Conservation (phyloP, 2,797 vertebrate genomes). For the Malurus splendens region DNA sequence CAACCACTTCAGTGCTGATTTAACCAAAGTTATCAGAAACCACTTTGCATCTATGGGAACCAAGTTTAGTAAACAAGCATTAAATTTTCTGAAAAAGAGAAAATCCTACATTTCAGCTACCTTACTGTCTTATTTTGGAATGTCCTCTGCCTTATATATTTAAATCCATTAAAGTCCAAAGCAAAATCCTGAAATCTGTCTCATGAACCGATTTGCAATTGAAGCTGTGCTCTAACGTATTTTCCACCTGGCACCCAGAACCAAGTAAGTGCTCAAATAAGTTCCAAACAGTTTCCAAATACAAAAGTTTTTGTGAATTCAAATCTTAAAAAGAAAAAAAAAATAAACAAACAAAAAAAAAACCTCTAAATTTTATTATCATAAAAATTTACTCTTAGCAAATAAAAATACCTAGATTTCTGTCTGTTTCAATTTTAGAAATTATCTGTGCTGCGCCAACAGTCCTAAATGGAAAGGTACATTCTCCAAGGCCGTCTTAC, state of each 20-base stretch:
- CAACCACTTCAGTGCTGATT: neutral
- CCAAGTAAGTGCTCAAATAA: neutral
- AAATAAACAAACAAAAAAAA: neutral
- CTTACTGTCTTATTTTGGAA: neutral
- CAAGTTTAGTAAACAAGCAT: neutral
- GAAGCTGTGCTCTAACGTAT: neutral
- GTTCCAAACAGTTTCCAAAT: neutral
- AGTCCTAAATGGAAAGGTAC: neutral
- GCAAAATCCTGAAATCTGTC: neutral
- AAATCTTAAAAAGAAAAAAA: neutral
- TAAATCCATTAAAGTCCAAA: neutral
- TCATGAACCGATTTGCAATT: neutral
- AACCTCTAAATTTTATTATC: neutral
- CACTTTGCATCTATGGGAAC: neutral
- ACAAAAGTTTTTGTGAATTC: neutral
- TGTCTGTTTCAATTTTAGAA: slow-evolving; percentile 13
- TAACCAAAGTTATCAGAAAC: neutral
- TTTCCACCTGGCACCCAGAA: neutral
- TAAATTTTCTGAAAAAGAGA: neutral
- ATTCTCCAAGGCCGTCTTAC: neutral
- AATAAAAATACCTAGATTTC: neutral
- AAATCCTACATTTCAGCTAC: neutral
- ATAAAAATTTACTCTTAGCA: neutral
- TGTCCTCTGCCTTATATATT: neutral
- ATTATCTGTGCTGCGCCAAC: neutral